phyloP scores from a whole-genome alignment of 2,888 invertebrate genomes.

The Erebia ligea region DNA sequence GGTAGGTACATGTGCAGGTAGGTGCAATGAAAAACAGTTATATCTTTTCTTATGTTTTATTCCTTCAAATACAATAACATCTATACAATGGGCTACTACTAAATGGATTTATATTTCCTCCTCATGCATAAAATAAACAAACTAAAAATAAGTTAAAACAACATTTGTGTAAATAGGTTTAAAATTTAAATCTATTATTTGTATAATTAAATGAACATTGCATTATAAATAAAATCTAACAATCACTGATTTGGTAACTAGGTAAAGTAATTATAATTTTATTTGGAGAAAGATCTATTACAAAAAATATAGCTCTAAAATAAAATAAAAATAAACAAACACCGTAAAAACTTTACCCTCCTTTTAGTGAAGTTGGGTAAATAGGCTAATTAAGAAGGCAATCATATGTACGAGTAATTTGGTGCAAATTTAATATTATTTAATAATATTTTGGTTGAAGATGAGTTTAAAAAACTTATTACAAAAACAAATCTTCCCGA shows the following conservation, averaged over 20 bases:
- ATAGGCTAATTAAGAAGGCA: too few species aligned
- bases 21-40: slow-evolving; percentile 24
- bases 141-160: slow-evolving; percentile 23
- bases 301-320: background rate
- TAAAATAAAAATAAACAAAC: too few species aligned
- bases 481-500: too few species aligned
- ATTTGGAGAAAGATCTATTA: background rate
- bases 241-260: slow-evolving; percentile 58
- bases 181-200: slow-evolving; percentile 14
- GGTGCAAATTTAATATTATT: too few species aligned
- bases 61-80: slow-evolving; percentile 82
- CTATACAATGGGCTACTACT: slow-evolving; percentile 81
- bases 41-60: slow-evolving; percentile 69
- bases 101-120: slow-evolving; percentile 75
- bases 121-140: slow-evolving; percentile 64
- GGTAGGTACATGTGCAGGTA: too few species aligned
- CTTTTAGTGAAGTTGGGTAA: too few species aligned
- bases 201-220: slow-evolving; percentile 33
- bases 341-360: too few species aligned
- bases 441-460: too few species aligned
- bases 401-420: too few species aligned
- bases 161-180: slow-evolving; percentile 8
- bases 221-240: slow-evolving; percentile 45
- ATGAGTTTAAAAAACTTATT: too few species aligned
- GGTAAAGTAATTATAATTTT: background rate